Conservation (phyloP, 2,888 invertebrate species). For the Coremacera marginata region DNA sequence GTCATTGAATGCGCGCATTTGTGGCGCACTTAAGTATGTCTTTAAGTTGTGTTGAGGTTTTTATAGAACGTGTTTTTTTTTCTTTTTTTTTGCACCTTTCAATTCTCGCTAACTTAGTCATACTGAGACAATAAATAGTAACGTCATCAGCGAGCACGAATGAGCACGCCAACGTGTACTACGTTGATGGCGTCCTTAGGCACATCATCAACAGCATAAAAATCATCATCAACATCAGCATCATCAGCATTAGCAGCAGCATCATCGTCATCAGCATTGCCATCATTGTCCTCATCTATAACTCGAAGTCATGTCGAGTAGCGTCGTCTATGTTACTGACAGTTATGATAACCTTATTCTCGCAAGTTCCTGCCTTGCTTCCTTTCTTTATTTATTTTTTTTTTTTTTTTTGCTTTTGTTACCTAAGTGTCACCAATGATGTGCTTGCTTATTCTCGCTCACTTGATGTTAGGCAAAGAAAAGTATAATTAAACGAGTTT, state of each 20-base stretch:
- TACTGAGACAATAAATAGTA: background rate
- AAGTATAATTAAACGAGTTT: background rate
- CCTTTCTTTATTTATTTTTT: background rate
- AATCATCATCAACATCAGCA: background rate
- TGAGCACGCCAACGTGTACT: background rate
- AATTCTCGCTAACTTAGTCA: background rate
- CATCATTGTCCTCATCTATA: background rate
- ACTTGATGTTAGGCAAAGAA: background rate
- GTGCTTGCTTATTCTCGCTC: background rate
- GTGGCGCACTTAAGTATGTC: background rate
- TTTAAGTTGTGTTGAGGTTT: background rate
- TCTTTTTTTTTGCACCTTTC: background rate
- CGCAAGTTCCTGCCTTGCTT: background rate
- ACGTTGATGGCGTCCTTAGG: background rate
- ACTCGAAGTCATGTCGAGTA: constrained; percentile 4
- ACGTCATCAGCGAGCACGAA: background rate
- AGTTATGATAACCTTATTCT: background rate
- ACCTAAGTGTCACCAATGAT: background rate
- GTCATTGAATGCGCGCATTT: background rate
- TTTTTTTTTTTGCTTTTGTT: background rate
- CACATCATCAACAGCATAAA: background rate
- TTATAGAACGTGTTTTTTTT: background rate
- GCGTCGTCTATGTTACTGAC: background rate
- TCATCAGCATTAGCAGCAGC: background rate
- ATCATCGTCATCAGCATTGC: background rate